Base-by-base conservation (phyloP, 2,888 invertebrate species). In the Ormyrus rosae region DNA sequence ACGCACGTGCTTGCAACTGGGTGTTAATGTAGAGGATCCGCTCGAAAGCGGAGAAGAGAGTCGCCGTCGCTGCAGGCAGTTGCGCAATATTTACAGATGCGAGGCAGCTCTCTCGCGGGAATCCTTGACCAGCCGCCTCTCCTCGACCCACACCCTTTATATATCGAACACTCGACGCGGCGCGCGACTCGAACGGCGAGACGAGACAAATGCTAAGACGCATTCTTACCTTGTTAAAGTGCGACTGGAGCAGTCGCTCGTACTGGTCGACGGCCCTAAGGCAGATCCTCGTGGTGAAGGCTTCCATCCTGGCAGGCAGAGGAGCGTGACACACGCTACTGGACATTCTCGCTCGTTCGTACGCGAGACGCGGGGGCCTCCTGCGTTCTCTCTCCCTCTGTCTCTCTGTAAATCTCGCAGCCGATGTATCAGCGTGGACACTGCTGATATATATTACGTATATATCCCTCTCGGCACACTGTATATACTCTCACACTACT, bases 181-280 rank as follows among this genome's bases (percentile, higher is more conserved):
- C 46, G 8, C 46, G 8, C 8, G 70, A 10, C 45, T 5, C 0
- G 10, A 71, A 19, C 13, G 0, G 13, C 13, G 13, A 13, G 13
- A n/a, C n/a, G n/a, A n/a, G n/a, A n/a, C n/a, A n/a, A n/a, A n/a
- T n/a, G n/a, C n/a, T n/a, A n/a, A n/a, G 13, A 13, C 13, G 1
- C 2, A 19, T 19, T 19, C 85, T 81, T 85, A 89, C 91, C 88
- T 92, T 90, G 88, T 92, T 91, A 82, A 92, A 92, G 87, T 92
- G 92, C 82, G 93, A 90, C 88, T 93, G 93, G 84, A 94, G 91
- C 81, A 94, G 91, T 88, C 93, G 93, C 87, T 93, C 93, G 88
- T 94, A 94, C 88, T 94, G 94, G 80, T 94, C 92, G 51, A 93
- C 92, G 82, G 94, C 94, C 83, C 93, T 91, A 86, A 93, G 89